A percentile compares a stretch with the other conserved stretches of the same genome.
phyloP scores from a whole-genome alignment of 2,888 invertebrate genomes.

The Eudemis profundana region DNA sequence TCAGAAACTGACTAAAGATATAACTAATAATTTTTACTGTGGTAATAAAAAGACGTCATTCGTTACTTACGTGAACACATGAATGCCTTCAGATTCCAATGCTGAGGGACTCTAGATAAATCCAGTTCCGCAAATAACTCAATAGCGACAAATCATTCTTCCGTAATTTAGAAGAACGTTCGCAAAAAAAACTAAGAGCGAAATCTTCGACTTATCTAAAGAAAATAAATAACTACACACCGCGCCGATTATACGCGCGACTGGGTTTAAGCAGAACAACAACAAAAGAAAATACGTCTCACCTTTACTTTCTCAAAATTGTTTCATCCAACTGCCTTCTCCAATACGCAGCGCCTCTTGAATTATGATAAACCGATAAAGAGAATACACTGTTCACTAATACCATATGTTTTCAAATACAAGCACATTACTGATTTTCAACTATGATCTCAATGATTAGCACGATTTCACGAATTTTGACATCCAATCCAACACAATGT shows the following conservation, averaged over 20 bases:
- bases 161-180: slow-evolving; percentile 14
- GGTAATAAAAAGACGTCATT: too few relatives aligned
- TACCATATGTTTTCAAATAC: slow-evolving; percentile 61
- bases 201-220: slow-evolving; percentile 45
- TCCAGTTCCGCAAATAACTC: slow-evolving; percentile 7
- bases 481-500: slow-evolving; percentile 73
- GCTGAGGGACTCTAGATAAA: slow-evolving; percentile 2
- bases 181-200: slow-evolving; percentile 47
- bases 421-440: slow-evolving; percentile 66
- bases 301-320: slow-evolving; percentile 71
- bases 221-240: slow-evolving; percentile 44
- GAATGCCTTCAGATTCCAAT: slow-evolving; percentile 15
- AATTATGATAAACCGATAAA: slow-evolving; percentile 28
- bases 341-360: slow-evolving; percentile 6
- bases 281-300: slow-evolving; percentile 66
- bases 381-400: slow-evolving; percentile 47
- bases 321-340: slow-evolving; percentile 67
- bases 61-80: slow-evolving; percentile 26
- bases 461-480: slow-evolving; percentile 80
- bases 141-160: slow-evolving; percentile 19
- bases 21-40: too few relatives aligned
- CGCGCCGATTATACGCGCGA: slow-evolving; percentile 49
- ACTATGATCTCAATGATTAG: slow-evolving; percentile 70
- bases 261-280: slow-evolving; percentile 47
- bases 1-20: neutral